Evolutionary conservation across 2,797 vertebrate species (phyloP).

Genomic region (Lemur catta): DNA sequence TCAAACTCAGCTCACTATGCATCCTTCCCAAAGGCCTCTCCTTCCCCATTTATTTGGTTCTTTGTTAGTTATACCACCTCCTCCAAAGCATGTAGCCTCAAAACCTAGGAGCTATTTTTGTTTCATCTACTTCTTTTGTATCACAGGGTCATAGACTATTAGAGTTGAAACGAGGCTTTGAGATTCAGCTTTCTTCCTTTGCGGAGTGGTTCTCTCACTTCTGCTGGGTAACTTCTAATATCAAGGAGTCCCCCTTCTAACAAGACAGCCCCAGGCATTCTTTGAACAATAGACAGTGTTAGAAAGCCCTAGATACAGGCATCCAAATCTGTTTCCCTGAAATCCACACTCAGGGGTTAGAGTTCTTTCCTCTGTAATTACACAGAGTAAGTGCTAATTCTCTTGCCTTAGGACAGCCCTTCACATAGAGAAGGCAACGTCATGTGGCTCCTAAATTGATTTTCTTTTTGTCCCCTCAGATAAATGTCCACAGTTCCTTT

Average conservation of each 20-base stretch:
- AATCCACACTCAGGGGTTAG: neutral
- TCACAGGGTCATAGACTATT: neutral
- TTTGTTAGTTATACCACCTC: neutral
- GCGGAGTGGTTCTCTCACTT: neutral
- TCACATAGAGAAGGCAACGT: neutral
- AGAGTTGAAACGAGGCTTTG: neutral
- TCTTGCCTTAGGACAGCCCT: neutral
- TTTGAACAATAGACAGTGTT: neutral
- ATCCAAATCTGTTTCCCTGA: neutral
- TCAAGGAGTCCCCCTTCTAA: neutral
- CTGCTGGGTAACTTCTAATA: neutral
- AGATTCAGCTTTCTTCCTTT: neutral
- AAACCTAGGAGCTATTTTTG: neutral
- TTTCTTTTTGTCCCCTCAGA: neutral
- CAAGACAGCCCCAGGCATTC: neutral
- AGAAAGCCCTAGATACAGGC: neutral
- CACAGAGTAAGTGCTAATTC: neutral
- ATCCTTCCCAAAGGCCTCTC: neutral
- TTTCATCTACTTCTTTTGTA: neutral
- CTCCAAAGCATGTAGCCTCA: neutral
- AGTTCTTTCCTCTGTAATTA: neutral
- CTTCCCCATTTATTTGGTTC: neutral
- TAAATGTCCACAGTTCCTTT: neutral
- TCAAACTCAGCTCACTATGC: neutral
- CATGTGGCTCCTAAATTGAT: neutral